A percentile compares a stretch with the other conserved stretches of the same genome.
phyloP scores from a whole-genome alignment of 2,113 vertebrate species.

The Grus americana region DNA sequence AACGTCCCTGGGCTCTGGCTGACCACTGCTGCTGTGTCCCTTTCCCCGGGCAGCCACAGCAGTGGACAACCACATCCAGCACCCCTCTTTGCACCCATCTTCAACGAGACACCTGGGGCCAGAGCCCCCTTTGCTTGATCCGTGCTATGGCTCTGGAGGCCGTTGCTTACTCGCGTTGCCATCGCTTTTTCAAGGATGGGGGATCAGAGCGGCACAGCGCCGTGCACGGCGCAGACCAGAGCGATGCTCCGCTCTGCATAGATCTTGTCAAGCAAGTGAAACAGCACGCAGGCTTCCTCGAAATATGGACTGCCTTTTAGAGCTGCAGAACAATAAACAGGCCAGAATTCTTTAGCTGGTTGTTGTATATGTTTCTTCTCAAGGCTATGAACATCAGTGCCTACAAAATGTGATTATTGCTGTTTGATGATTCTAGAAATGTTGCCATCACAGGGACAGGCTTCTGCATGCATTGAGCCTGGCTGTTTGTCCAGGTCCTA shows the following conservation, averaged over 20 bases:
- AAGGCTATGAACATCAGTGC: slow-evolving; percentile 15
- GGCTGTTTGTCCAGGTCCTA: neutral
- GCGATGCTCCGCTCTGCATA: neutral
- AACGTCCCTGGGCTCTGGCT: fast-evolving
- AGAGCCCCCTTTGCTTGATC: neutral
- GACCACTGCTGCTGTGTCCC: neutral
- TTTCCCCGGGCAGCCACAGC: neutral
- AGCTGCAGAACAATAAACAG: neutral
- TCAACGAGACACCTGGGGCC: fast-evolving
- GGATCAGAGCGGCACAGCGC: neutral
- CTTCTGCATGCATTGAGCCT: neutral
- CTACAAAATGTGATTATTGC: slow-evolving; percentile 4
- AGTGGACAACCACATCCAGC: neutral
- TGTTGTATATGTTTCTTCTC: slow-evolving; percentile 1
- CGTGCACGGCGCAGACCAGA: neutral
- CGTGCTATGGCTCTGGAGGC: neutral
- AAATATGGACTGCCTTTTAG: neutral
- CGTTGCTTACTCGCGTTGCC: neutral
- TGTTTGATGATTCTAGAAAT: neutral
- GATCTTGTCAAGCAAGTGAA: neutral
- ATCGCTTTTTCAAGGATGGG: neutral
- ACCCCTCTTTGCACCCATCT: neutral
- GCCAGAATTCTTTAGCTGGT: neutral
- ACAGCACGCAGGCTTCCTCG: neutral
- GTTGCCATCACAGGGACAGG: neutral